Conservation (phyloP, 2,113 vertebrate genomes). For the Pteruthius melanotis region DNA sequence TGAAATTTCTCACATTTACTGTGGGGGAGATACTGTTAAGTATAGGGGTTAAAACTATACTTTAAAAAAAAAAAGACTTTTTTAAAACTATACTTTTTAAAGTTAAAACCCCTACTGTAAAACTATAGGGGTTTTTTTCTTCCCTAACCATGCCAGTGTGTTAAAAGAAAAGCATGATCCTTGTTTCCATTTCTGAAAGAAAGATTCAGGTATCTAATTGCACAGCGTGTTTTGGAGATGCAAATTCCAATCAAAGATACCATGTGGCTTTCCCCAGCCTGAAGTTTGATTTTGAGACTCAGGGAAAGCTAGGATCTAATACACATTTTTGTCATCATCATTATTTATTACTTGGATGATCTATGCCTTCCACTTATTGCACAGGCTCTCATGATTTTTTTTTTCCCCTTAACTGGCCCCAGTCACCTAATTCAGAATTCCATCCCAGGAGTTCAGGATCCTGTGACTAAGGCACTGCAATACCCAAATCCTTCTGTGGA, state of each 20-base stretch:
- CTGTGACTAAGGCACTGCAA: background rate
- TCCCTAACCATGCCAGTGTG: accelerated
- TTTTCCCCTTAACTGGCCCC: background rate
- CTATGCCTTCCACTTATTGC: background rate
- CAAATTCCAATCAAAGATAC: background rate
- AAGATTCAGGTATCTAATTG: background rate
- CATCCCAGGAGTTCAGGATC: background rate
- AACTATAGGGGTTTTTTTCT: background rate
- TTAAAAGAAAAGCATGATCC: background rate
- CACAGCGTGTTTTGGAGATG: background rate
- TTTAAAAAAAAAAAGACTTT: too few relatives aligned
- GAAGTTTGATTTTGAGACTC: background rate
- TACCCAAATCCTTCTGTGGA: background rate
- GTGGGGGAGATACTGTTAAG: background rate
- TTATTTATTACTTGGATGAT: background rate
- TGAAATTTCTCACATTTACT: background rate
- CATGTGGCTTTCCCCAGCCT: background rate
- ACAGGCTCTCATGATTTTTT: background rate
- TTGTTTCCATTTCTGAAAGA: background rate
- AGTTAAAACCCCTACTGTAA: too few relatives aligned
- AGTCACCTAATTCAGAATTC: background rate
- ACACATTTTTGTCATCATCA: background rate
- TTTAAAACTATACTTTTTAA: too few relatives aligned
- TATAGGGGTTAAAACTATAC: too few relatives aligned
- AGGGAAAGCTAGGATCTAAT: background rate